Evolutionary conservation across 2,888 invertebrate species (phyloP), one percentile per base, ranked within the genome.

Genomic region (Tenthredo notha): DNA sequence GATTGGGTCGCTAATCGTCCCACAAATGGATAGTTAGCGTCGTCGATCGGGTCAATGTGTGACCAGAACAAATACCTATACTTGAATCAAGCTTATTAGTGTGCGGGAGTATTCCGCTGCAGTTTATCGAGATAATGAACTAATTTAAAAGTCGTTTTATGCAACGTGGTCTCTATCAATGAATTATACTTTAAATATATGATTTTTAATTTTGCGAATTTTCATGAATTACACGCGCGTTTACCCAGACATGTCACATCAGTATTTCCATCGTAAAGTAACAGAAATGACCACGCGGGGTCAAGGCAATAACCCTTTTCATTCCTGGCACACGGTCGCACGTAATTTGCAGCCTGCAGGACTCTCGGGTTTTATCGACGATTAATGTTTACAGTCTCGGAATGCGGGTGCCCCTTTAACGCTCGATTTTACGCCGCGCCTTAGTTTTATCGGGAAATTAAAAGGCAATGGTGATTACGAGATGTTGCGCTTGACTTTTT

Each of bases 381-480:
- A 84, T 84, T 84, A 80, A 84, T 84, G 80, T 84, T 80, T 80
- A 84, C 77, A 65, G 67, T 58, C 65, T 75, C 65, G 65, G 77
- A 80, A 84, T 84, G 84, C 84, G 84, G 84, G 84, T 78, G 65
- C 78, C 50, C 67, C 84, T 78, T 84, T 80, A 84, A 80, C 78
- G 84, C 18, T 58, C 84, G 58, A 40, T 78, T 61, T 47, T 65
- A 65, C 40, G 37, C 50, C 61, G 43, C 58, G 54, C 84, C 58
- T 43, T 58, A 75, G 54, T 72, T 84, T 84, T 74, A 84, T 74
- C 74, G 74, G 84, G 37, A 84, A 70, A 72, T 74, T 84, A 74
- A 70, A 84, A 58, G 74, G 43, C 74, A 21, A 50, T 37, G 33
- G 54, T 40, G 74, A 72, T 84, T 77, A 33, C 50, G 77, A 43